A percentile compares a stretch with the other conserved stretches of the same genome.
Conservation (phyloP, 2,888 invertebrate genomes). For the Campoletis raptor region DNA sequence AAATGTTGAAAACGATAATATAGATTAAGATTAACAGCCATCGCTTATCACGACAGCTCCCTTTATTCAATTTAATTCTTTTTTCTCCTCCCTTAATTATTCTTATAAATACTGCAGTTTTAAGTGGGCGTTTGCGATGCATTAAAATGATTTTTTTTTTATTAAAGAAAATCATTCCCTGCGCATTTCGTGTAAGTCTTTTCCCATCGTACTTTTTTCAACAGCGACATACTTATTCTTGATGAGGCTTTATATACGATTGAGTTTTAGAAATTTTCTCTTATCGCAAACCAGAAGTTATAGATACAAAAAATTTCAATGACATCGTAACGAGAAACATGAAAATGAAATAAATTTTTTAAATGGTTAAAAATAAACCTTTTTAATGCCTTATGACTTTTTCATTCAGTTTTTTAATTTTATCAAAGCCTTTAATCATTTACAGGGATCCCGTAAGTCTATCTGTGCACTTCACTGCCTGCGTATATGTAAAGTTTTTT, state of each 20-base stretch:
- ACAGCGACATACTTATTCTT: neutral
- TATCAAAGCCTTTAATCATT: neutral
- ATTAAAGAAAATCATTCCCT: neutral
- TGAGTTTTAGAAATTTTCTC: neutral
- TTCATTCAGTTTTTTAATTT: neutral
- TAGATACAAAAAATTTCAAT: neutral
- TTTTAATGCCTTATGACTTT: neutral
- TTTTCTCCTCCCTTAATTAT: neutral
- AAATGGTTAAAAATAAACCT: neutral
- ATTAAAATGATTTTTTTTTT: slow-evolving; percentile 25
- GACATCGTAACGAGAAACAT: neutral
- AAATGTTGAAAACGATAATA: slow-evolving; percentile 60
- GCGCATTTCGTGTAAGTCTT: neutral
- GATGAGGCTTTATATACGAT: neutral
- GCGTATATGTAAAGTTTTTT: neutral
- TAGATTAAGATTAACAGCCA: slow-evolving; percentile 40
- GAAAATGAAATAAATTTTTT: neutral
- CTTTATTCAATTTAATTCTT: slow-evolving; percentile 17
- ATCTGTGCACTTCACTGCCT: neutral
- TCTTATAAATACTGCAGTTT: slow-evolving; percentile 56
- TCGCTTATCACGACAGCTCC: slow-evolving; percentile 26
- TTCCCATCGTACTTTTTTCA: neutral
- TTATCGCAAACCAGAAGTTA: neutral
- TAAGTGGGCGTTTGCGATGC: slow-evolving; percentile 52
- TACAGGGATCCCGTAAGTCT: neutral